Conservation (phyloP, 2,888 invertebrate genomes). For the Hyles lineata region DNA sequence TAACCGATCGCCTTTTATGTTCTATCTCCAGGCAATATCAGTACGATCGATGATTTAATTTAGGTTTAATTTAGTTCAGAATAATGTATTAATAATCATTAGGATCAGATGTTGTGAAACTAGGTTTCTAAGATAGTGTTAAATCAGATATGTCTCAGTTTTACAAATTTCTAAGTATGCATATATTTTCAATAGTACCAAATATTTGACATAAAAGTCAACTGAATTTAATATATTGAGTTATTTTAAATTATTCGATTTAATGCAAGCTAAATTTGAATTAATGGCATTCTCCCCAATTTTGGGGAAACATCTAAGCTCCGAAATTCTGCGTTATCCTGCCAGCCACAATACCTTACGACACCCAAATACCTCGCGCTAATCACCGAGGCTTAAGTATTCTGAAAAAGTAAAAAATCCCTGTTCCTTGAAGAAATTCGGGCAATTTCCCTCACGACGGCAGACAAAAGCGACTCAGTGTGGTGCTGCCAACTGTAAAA, state of each 20-base stretch:
- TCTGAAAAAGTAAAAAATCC: constrained; percentile 31
- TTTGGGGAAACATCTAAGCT: background rate
- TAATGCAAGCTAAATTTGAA: background rate
- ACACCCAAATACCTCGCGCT: constrained; percentile 25
- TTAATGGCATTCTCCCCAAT: background rate
- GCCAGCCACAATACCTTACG: background rate
- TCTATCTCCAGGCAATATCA: no score
- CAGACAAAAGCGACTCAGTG: constrained; percentile 20
- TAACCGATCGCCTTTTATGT: no score
- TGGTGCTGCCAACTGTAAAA: constrained; percentile 1
- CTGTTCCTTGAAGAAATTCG: constrained; percentile 24
- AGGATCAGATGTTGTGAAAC: no score
- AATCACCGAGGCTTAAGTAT: constrained; percentile 28
- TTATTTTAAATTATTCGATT: background rate
- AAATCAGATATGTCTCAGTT: no score
- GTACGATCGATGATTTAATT: no score
- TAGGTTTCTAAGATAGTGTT: no score
- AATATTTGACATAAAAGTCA: no score
- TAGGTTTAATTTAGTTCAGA: no score
- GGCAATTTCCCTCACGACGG: constrained; percentile 31
- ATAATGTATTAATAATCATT: no score
- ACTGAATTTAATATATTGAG: no score
- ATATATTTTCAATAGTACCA: no score
- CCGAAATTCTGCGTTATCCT: constrained; percentile 1
- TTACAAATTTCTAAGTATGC: no score